These are phyloP conservation scores for Lasius fuliginosus DNA, from an alignment of 2,888 invertebrate species.

Conservation along the genomic window DNA sequence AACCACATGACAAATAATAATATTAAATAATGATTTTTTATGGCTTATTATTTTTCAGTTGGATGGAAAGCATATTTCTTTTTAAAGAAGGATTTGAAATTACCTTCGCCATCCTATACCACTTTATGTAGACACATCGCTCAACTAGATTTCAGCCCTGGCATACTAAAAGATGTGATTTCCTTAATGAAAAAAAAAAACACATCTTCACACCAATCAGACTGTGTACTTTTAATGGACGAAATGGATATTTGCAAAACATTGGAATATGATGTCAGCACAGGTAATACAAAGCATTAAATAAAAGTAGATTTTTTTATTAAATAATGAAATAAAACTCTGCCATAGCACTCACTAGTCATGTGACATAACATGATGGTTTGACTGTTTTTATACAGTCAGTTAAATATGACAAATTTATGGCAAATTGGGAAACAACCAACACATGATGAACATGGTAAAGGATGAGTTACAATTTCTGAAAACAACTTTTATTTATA, in stretches of 20 bases:
- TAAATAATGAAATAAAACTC: background rate
- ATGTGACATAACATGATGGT: background rate
- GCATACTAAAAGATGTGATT: background rate
- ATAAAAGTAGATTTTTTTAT: constrained; percentile 7
- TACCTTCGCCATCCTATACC: background rate
- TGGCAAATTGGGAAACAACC: background rate
- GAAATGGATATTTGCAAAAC: constrained; percentile 28
- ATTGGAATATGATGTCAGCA: constrained; percentile 37
- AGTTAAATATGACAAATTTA: background rate
- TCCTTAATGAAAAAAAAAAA: background rate
- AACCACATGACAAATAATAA: too few species aligned
- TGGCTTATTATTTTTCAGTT: background rate
- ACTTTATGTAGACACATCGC: background rate
- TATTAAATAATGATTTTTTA: constrained; percentile 5
- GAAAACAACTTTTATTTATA: background rate
- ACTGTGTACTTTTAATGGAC: constrained; percentile 28
- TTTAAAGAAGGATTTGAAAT: constrained; percentile 1
- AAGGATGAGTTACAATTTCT: background rate
- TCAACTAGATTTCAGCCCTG: background rate
- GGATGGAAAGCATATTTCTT: constrained; percentile 17
- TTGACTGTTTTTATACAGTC: too few species aligned
- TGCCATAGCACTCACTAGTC: background rate
- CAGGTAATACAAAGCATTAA: constrained; percentile 22
- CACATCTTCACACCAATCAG: background rate
- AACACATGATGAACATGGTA: background rate